Evolutionary conservation across 2,797 vertebrate species (phyloP), one percentile per base, ranked within the genome.

Genomic region (Enteromius mattozi): DNA sequence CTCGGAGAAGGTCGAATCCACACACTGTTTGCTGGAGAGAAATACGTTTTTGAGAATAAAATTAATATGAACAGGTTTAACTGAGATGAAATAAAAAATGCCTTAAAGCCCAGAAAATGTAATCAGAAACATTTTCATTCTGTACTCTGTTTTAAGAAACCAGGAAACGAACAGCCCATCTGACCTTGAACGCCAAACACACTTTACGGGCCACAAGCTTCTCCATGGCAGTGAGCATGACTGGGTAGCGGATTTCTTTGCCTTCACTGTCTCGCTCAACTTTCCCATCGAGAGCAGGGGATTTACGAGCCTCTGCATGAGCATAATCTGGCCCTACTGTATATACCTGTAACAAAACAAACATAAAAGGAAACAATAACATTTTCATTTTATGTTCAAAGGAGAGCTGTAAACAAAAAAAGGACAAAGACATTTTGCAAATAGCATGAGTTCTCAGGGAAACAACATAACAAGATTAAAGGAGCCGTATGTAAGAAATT

Each of bases 191-290:
- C 5, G 98, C 98, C 7, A 99, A 92, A 80, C 98, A 99, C 88
- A 99, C 98, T 92, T 99, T 99, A 35, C 98, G 96, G 70, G 98
- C 98, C 80, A 99, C 98, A 2, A 99, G 95, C 70, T 99, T 99
- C 92, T 99, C 98, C 96, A 99, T 98, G 90, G 98, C 98, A 0
- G 97, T 99, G 27, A 99, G 95, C 98, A 99, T 99, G 88, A 99
- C 98, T 0, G 98, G 98, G 90, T 99, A 99, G 6, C 98, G 97
- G 77, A 99, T 97, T 89, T 99, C 98, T 77, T 99, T 99, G 42
- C 98, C 98, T 85, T 99, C 98, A 1, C 98, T 99, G 94, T 99
- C 98, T 61, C 98, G 92, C 85, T 99, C 98, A 42, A 99, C 98
- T 87, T 99, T 99, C 51, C 98, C 98, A 30, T 99, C 98, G 90